Conservation (phyloP, 2,888 invertebrate genomes). For the Melieria crassipennis region DNA sequence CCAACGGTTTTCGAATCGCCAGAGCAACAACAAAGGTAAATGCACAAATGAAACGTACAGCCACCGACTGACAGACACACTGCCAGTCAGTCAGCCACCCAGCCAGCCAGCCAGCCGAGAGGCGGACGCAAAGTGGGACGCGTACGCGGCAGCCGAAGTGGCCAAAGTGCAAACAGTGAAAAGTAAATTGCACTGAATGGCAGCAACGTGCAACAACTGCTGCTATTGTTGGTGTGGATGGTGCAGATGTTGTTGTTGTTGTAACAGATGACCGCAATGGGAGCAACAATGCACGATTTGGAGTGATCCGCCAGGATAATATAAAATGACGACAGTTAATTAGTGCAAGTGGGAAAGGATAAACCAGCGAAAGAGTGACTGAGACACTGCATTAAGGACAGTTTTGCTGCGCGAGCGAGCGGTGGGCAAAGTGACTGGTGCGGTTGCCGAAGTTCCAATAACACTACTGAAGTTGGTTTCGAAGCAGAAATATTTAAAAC, state of each 20-base stretch:
- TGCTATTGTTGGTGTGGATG: not conserved
- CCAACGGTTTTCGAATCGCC: constrained; percentile 1
- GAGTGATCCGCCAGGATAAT: constrained; percentile 16
- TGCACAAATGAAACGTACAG: constrained; percentile 16
- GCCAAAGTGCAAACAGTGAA: not conserved
- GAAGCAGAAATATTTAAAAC: too few relatives aligned
- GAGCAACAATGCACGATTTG: constrained; percentile 18
- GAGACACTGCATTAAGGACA: too few relatives aligned
- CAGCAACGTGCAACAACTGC: not conserved
- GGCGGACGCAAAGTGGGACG: too few relatives aligned
- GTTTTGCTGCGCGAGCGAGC: too few relatives aligned
- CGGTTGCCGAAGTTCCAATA: too few relatives aligned
- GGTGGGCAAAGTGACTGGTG: too few relatives aligned
- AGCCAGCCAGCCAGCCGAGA: too few relatives aligned
- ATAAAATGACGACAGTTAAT: constrained; percentile 28
- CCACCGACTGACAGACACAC: too few relatives aligned
- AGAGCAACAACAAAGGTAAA: constrained; percentile 7
- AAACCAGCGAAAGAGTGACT: too few relatives aligned
- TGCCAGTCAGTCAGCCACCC: not conserved
- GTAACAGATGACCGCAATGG: constrained; percentile 19
- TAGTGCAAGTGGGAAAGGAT: constrained; percentile 22
- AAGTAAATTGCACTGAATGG: constrained; percentile 6
- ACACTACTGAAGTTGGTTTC: too few relatives aligned
- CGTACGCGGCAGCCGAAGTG: too few relatives aligned
- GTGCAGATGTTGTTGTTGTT: constrained; percentile 5